Evolutionary conservation across 2,113 vertebrate genomes (phyloP), one percentile per base, ranked within the genome.

Genomic region (Martes martes): DNA sequence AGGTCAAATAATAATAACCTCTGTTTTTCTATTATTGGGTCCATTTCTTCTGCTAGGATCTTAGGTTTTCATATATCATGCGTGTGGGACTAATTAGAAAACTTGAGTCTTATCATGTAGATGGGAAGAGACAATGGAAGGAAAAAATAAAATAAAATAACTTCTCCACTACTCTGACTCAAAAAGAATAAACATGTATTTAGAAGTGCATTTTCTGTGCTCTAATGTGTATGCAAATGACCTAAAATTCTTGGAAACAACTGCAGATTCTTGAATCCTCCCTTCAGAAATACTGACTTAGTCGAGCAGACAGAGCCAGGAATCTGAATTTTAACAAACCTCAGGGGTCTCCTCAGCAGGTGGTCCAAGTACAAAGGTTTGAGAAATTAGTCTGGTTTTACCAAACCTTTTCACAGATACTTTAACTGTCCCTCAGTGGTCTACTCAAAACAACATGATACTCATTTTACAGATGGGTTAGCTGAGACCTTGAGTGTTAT

Each of bases 261-360:
- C 55, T 19, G 16, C 8, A 26, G 26, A 31, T 83, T 71, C 55
- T 78, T 65, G 36, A 42, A 59, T 59, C 23, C 11, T 57, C 21
- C 4, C 55, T 65, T 23, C 23, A 50, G 39, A 81, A 61, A 39
- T 69, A 21, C 23, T 83, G 7, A 31, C 61, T 82, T 19, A 65
- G 33, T 0, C 26, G 55, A 24, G 19, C 39, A 24, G 31, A 23
- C 4, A 14, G 28, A 33, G 14, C 23, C 5, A 52, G n/a, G 11
- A 76, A 9, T 33, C 78, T 59, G 67, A 15, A 13, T 50, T 89
- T 50, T 24, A 39, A 61, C 4, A 52, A 11, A 28, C 4, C 31
- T 10, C 15, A 4, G 39, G 10, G 13, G 9, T 11, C 13, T 55
- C 18, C 23, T 57, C 2, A 1, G 3, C 11, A n/a, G 3, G 0